Percentiles rank a stretch among this genome's conserved stretches.
Evolutionary conservation across 2,888 invertebrate species (phyloP).

Genomic region (Drepana falcataria): DNA sequence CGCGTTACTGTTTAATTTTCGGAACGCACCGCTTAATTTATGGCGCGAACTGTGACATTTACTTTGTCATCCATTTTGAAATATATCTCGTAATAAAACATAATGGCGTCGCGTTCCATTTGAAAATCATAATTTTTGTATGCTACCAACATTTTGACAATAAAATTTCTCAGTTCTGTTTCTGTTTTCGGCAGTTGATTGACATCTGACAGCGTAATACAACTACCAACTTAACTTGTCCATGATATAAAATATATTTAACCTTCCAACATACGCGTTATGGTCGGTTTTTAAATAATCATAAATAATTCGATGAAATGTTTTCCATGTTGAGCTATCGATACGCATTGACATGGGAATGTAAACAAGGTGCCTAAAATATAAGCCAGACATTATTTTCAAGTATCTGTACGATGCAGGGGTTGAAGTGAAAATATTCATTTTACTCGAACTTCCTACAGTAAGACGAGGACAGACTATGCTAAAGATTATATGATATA

Average conservation of each 20-base stretch:
- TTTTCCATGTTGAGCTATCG: conserved; percentile 45
- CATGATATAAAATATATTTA: conserved; percentile 1
- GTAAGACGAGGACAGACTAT: no score
- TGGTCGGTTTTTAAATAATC: conserved; percentile 22
- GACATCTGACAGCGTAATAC: conserved; percentile 44
- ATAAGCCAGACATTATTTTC: conserved; percentile 37
- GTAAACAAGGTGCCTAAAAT: conserved; percentile 57
- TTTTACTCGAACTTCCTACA: background rate
- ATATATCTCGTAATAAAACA: conserved; percentile 11
- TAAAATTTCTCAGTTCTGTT: conserved; percentile 25
- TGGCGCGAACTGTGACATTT: conserved; percentile 30
- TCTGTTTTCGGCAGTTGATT: conserved; percentile 46
- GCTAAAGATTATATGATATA: no score
- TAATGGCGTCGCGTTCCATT: conserved; percentile 12
- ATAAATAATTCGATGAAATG: conserved; percentile 17
- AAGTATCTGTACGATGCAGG: conserved; percentile 27
- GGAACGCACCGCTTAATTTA: conserved; percentile 27
- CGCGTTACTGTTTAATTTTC: conserved; percentile 25
- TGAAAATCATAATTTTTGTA: conserved; percentile 14
- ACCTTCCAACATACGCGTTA: conserved; percentile 14
- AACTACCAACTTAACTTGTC: conserved; percentile 13
- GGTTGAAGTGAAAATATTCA: conserved; percentile 7
- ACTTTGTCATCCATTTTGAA: conserved; percentile 31
- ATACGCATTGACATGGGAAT: conserved; percentile 67
- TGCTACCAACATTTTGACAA: conserved; percentile 27